Evolutionary conservation across 2,113 vertebrate genomes (phyloP).

Genomic region (Pyrgilauda ruficollis): DNA sequence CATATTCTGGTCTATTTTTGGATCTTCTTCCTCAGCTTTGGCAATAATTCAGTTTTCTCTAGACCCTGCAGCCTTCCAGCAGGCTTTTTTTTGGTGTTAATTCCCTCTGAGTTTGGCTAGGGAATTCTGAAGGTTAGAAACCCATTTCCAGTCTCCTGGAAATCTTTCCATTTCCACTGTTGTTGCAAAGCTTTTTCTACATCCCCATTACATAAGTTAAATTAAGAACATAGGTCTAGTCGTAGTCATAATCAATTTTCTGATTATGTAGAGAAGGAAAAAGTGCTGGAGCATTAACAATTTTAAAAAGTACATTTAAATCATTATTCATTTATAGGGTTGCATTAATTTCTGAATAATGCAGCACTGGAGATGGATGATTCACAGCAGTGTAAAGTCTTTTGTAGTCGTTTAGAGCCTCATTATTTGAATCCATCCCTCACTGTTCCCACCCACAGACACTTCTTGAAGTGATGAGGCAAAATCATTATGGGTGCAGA

Average conservation of each 20-base stretch:
- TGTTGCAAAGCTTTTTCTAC: background rate
- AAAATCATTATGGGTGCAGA: constrained; percentile 32
- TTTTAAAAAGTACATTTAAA: constrained; percentile 69
- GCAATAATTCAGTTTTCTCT: background rate
- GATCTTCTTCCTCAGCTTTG: background rate
- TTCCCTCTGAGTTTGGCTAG: background rate
- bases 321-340: constrained; percentile 70
- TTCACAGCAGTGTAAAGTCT: constrained; percentile 51
- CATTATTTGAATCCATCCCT: constrained; percentile 61
- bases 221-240: constrained; percentile 35
- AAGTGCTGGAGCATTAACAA: constrained; percentile 57
- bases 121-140: background rate
- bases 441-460: constrained; percentile 42
- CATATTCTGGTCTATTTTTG: background rate
- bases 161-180: background rate
- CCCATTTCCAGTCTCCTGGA: background rate
- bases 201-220: constrained; percentile 16
- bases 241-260: constrained; percentile 43
- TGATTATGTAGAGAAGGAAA: constrained; percentile 17
- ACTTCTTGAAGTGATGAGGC: constrained; percentile 31
- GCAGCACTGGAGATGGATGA: constrained; percentile 46
- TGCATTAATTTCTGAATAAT: constrained; percentile 70
- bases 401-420: constrained; percentile 65
- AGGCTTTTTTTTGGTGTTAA: background rate
- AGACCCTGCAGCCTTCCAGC: background rate